Evolutionary conservation across 2,888 invertebrate genomes (phyloP).

Genomic region (Stramonita haemastoma): DNA sequence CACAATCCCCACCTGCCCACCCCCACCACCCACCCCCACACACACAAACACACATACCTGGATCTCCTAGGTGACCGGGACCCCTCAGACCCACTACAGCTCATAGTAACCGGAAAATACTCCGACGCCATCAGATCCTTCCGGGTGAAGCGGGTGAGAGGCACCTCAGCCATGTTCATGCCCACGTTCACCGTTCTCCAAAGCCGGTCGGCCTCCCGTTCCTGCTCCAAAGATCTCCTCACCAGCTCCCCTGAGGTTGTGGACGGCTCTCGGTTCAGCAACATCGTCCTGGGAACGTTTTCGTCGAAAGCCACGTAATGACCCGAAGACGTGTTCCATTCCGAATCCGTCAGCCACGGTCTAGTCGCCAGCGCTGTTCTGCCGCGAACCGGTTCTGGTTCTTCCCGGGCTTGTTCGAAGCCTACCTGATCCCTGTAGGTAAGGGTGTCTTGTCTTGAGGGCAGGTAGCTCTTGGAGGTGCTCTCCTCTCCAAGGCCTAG

Average conservation of each 20-base stretch:
- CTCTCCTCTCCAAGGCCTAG: conserved; percentile 35
- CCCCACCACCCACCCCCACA: no score
- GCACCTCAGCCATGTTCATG: conserved; percentile 30
- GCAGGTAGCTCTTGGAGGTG: not conserved
- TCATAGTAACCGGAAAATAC: conserved; percentile 50
- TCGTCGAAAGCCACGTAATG: conserved; percentile 20
- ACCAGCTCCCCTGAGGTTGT: not conserved
- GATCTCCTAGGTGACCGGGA: conserved; percentile 12
- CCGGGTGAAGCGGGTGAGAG: conserved; percentile 42
- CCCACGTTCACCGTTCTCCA: conserved; percentile 15
- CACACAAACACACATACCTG: not conserved
- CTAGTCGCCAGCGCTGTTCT: not conserved
- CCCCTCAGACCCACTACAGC: conserved; percentile 1
- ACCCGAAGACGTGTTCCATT: conserved; percentile 32
- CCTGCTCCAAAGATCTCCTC: not conserved
- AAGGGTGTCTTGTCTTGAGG: not conserved
- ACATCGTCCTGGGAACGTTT: conserved; percentile 2
- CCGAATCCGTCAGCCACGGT: conserved; percentile 27
- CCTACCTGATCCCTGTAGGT: not conserved
- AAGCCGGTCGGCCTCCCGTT: conserved; percentile 1
- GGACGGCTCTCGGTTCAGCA: not conserved
- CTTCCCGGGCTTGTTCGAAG: not conserved
- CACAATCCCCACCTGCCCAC: no score
- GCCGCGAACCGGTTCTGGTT: not conserved
- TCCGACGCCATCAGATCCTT: conserved; percentile 48